These are phyloP conservation scores for Parnassius apollo DNA, from an alignment of 2,888 invertebrate genomes.

Conservation along the genomic window DNA sequence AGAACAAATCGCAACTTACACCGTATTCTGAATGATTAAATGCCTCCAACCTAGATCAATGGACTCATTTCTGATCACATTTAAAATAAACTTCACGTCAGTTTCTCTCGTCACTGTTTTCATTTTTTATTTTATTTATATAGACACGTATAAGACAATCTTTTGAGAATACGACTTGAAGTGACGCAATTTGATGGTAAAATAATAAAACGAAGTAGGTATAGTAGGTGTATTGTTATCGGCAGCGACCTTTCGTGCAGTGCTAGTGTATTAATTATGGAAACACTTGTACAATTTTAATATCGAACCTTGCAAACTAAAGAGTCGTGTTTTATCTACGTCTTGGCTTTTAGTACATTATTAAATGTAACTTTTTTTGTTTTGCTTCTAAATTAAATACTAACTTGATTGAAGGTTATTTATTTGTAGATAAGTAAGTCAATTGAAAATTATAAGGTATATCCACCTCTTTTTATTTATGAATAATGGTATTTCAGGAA, in stretches of 20 bases:
- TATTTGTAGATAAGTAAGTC: too few species aligned
- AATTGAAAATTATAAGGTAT: too few species aligned
- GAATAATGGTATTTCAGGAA: too few species aligned
- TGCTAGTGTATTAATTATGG: conserved; percentile 31
- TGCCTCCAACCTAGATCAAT: conserved; percentile 51
- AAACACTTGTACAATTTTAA: conserved; percentile 36
- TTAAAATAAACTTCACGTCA: conserved; percentile 27
- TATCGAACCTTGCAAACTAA: conserved; percentile 27
- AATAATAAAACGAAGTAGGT: conserved; percentile 24
- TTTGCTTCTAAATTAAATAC: neutral
- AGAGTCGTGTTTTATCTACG: conserved; percentile 18
- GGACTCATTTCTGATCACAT: conserved; percentile 46
- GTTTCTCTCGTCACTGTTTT: conserved; percentile 5
- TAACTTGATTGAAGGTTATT: too few species aligned
- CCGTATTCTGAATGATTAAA: conserved; percentile 42
- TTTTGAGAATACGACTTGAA: conserved; percentile 1
- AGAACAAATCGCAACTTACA: conserved; percentile 21
- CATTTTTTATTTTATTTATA: neutral
- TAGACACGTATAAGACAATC: conserved; percentile 3
- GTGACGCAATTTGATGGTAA: conserved; percentile 16
- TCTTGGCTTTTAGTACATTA: conserved; percentile 3
- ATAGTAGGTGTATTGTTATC: conserved; percentile 21
- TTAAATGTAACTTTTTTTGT: conserved; percentile 4
- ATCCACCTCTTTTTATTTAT: too few species aligned
- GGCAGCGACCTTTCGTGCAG: conserved; percentile 30